Evolutionary conservation across 1,140 invertebrate species (phyloP).

Genomic region (Euborellia annulipes): DNA sequence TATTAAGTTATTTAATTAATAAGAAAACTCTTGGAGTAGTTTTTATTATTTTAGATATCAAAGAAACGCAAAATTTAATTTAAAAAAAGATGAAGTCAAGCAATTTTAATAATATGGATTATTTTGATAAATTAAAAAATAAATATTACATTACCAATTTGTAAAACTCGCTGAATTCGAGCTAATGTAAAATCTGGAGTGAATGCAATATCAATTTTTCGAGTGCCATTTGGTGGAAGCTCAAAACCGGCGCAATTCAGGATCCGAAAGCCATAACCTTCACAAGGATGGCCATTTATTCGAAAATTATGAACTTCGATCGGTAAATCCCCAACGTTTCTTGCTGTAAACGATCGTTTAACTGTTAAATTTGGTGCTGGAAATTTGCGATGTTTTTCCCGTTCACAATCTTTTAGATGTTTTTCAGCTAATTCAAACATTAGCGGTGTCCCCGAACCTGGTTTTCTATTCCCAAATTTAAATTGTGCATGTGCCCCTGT

Average conservation of each 20-base stretch:
- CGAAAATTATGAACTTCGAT: conserved; percentile 59
- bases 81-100: too few relatives aligned
- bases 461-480: conserved; percentile 76
- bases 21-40: too few relatives aligned
- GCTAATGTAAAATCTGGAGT: conserved; percentile 85
- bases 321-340: conserved; percentile 73
- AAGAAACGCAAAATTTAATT: too few relatives aligned
- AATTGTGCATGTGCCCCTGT: conserved; percentile 72
- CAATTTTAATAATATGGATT: too few relatives aligned
- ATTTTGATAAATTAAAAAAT: too few relatives aligned
- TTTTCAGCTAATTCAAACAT: conserved; percentile 74
- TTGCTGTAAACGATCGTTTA: conserved; percentile 68
- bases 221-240: conserved; percentile 64
- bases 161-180: conserved; percentile 40
- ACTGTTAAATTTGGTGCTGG: conserved; percentile 55
- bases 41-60: too few relatives aligned
- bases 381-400: conserved; percentile 32
- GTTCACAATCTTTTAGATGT: conserved; percentile 67
- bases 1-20: too few relatives aligned
- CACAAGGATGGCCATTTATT: conserved; percentile 58
- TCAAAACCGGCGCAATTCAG: conserved; percentile 69
- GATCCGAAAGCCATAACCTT: conserved; percentile 75
- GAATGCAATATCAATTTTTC: conserved; percentile 78
- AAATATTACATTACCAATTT: conserved; percentile 23
- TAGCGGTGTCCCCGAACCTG: conserved; percentile 54